These are phyloP conservation scores for Drosophila subobscura DNA, from an alignment of 1,140 invertebrate species.

Conservation along the genomic window DNA sequence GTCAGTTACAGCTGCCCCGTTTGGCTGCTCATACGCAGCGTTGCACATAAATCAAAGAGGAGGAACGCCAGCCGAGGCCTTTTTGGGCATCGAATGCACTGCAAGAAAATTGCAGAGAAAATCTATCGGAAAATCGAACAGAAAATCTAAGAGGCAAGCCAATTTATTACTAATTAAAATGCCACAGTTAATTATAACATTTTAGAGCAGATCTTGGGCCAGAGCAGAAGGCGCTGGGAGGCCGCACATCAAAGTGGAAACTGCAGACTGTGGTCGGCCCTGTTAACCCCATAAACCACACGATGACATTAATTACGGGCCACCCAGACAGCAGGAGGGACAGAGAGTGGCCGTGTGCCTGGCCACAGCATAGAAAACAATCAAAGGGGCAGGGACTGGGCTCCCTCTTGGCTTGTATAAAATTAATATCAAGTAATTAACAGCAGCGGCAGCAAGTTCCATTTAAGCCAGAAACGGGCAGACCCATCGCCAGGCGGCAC, in stretches of 20 bases:
- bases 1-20: conserved; percentile 71
- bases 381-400: conserved; percentile 7
- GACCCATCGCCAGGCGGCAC: conserved; percentile 14
- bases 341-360: conserved; percentile 6
- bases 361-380: conserved; percentile 26
- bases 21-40: conserved; percentile 51
- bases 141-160: no score
- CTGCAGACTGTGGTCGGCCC: conserved; percentile 17
- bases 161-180: conserved; percentile 77
- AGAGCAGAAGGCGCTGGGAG: conserved; percentile 2
- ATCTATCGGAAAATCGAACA: not conserved
- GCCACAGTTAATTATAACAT: conserved; percentile 79
- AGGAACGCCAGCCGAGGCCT: conserved; percentile 4
- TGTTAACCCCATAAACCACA: conserved; percentile 73
- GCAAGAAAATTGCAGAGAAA: conserved; percentile 12
- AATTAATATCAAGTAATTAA: conserved; percentile 83
- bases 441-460: conserved; percentile 52
- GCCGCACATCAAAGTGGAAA: conserved; percentile 23
- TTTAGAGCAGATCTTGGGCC: conserved; percentile 53
- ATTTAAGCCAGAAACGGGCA: conserved; percentile 40
- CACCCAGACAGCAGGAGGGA: no score
- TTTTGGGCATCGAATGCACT: conserved; percentile 32
- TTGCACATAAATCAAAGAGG: conserved; percentile 72
- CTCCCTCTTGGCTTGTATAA: conserved; percentile 47
- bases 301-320: conserved; percentile 75